Evolutionary conservation across 2,113 vertebrate genomes (phyloP).

Genomic region (Chrysochloris asiatica): DNA sequence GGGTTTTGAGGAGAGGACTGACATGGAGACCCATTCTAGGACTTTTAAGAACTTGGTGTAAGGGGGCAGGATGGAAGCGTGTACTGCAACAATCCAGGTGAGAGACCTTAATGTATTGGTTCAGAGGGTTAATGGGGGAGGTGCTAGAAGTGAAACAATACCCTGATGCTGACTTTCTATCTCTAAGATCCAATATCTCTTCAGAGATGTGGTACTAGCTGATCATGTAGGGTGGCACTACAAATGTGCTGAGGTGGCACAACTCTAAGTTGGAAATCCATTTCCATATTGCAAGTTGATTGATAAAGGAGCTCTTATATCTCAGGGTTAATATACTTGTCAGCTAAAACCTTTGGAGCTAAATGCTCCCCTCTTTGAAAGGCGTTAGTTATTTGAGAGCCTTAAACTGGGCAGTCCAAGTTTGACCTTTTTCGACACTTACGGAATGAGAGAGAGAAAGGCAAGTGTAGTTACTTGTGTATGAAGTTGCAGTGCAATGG

Average conservation of each 20-base stretch:
- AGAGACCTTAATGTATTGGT: accelerated
- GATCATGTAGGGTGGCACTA: too few species aligned
- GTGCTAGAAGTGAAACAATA: accelerated
- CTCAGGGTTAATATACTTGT: not conserved
- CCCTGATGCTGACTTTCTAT: not conserved
- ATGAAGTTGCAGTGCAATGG: accelerated
- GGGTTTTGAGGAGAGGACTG: too few species aligned
- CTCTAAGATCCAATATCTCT: not conserved
- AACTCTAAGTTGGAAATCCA: not conserved
- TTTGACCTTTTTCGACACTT: not conserved
- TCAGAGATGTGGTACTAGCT: accelerated
- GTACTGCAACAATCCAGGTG: accelerated
- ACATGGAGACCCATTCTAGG: too few species aligned
- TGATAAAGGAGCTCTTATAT: too few species aligned
- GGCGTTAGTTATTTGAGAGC: not conserved
- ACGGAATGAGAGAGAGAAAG: too few species aligned
- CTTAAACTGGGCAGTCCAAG: accelerated
- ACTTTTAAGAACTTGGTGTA: not conserved
- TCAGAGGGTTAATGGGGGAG: too few species aligned
- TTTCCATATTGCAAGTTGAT: accelerated
- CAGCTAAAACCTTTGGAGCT: not conserved
- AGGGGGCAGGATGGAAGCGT: accelerated
- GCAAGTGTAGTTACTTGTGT: accelerated
- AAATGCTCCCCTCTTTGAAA: accelerated
- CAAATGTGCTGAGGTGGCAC: accelerated